Percentiles rank a stretch among this genome's conserved stretches.
These are phyloP conservation scores for Melitaea cinxia DNA, from an alignment of 1,140 invertebrate genomes.

Conservation along the genomic window DNA sequence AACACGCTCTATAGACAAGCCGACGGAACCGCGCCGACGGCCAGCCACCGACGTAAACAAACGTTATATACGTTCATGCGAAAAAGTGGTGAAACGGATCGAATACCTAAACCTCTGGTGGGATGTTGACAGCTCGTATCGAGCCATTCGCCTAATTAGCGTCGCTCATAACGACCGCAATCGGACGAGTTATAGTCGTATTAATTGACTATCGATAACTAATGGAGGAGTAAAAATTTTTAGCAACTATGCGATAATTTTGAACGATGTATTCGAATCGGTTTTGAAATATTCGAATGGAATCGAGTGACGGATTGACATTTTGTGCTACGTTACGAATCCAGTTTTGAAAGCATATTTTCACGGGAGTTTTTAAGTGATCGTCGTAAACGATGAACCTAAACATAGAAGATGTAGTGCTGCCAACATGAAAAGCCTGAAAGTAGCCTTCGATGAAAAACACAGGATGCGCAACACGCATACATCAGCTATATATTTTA, in stretches of 20 bases:
- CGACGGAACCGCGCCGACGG: conserved; percentile 62
- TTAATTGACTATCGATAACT: conserved; percentile 32
- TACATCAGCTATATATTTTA: conserved; percentile 55
- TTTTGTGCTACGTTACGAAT: conserved; percentile 18
- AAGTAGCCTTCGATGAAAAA: conserved; percentile 45
- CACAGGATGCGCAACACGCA: conserved; percentile 66
- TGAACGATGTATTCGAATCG: conserved; percentile 16
- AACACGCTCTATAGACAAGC: conserved; percentile 56
- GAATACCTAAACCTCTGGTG: conserved; percentile 5
- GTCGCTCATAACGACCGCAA: conserved; percentile 16
- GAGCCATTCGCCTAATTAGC: conserved; percentile 33
- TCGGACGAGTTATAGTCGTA: conserved; percentile 20
- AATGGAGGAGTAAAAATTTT: conserved; percentile 6
- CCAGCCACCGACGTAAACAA: conserved; percentile 54
- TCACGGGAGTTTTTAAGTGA: conserved; percentile 45
- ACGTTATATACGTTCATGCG: conserved; percentile 35
- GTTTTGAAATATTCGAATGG: conserved; percentile 8
- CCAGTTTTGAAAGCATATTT: conserved; percentile 33
- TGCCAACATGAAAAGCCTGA: conserved; percentile 72
- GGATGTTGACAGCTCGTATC: conserved; percentile 2
- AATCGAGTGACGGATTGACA: conserved; percentile 18
- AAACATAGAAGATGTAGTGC: conserved; percentile 61
- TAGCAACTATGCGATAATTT: conserved; percentile 19
- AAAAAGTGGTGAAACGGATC: conserved; percentile 29
- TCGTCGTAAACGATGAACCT: conserved; percentile 64